phyloP scores from a whole-genome alignment of 2,113 vertebrate species.

The Aleadryas rufinucha region DNA sequence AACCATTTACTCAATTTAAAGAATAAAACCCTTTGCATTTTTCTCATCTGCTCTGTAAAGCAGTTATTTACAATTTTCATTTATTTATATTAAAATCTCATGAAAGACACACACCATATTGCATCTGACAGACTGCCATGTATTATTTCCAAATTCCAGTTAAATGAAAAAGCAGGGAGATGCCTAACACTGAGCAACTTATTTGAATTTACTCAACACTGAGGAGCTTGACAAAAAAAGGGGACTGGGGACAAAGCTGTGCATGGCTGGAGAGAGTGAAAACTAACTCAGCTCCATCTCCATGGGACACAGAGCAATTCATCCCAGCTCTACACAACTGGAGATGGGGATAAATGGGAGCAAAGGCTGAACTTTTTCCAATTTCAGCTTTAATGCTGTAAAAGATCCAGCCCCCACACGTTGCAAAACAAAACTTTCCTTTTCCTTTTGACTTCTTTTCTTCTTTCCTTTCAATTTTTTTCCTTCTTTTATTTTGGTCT shows the following conservation, averaged over 20 bases:
- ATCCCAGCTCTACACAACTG: not conserved
- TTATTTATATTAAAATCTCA: conserved; percentile 56
- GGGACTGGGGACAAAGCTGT: not conserved
- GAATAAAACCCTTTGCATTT: conserved; percentile 1
- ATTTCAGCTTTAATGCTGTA: not conserved
- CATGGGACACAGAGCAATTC: not conserved
- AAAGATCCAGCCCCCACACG: not conserved
- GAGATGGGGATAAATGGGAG: not conserved
- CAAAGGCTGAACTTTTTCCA: not conserved
- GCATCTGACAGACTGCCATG: not conserved
- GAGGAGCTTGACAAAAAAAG: not conserved
- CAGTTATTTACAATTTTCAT: conserved; percentile 27
- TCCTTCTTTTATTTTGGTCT: not conserved
- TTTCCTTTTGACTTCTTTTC: not conserved
- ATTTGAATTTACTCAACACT: not conserved
- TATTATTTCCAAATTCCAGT: conserved; percentile 36
- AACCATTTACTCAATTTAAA: not conserved
- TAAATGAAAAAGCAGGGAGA: conserved; percentile 36
- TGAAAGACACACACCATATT: conserved; percentile 32
- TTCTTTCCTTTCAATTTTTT: not conserved
- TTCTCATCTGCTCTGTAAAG: not conserved
- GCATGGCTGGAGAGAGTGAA: not conserved
- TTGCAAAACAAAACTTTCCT: not conserved
- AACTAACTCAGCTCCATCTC: not conserved
- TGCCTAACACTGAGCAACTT: not conserved